Percentiles rank a stretch among this genome's conserved stretches.
Evolutionary conservation across 2,888 invertebrate genomes (phyloP).

Genomic region (Apamea sordens): DNA sequence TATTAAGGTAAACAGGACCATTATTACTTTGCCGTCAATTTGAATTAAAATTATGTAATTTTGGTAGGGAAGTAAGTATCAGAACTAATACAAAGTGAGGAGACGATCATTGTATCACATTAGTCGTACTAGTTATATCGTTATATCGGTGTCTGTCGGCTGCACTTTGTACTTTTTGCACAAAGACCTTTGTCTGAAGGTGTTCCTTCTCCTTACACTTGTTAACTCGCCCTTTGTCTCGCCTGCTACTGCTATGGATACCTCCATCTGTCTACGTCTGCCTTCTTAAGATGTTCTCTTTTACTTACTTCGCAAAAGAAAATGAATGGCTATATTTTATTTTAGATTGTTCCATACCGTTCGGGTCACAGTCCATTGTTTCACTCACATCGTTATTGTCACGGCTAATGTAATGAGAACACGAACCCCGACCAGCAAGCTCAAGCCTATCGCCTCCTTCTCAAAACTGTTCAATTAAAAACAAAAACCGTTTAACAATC

Average conservation of each 20-base stretch:
- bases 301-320: constrained; percentile 22
- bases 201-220: constrained; percentile 64
- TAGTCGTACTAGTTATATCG: neutral
- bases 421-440: constrained; percentile 57
- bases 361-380: neutral
- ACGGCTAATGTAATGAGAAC: constrained; percentile 34
- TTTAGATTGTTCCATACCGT: neutral
- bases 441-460: constrained; percentile 57
- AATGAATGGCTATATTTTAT: constrained; percentile 8
- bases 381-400: constrained; percentile 15
- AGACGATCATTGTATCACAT: neutral
- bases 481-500: constrained; percentile 83
- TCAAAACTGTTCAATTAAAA: constrained; percentile 77
- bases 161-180: constrained; percentile 64
- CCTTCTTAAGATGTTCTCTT: constrained; percentile 26
- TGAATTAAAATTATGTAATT: neutral
- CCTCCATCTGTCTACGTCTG: constrained; percentile 54
- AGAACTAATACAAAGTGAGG: neutral
- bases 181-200: constrained; percentile 73
- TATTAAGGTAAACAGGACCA: constrained; percentile 12
- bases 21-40: neutral
- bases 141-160: constrained; percentile 21
- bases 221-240: constrained; percentile 68
- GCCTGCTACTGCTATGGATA: constrained; percentile 34
- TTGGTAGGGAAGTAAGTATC: no score